Percentiles rank a stretch among this genome's conserved stretches.
Evolutionary conservation across 2,113 vertebrate species (phyloP).

Genomic region (chimpanzee (Pan troglodytes)): DNA sequence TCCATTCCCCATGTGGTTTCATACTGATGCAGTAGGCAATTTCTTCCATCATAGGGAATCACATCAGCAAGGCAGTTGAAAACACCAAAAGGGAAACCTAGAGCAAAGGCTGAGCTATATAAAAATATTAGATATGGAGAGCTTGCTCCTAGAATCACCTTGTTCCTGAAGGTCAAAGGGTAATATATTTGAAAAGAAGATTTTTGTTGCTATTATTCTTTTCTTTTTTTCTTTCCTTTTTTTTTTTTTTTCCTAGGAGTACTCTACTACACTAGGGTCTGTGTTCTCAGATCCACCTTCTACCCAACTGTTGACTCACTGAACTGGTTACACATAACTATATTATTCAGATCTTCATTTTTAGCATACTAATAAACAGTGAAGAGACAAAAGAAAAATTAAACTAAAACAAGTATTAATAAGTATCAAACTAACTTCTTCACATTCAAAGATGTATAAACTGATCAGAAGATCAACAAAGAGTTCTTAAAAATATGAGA

Average conservation of each 20-base stretch:
- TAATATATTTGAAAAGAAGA: background rate
- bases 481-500: background rate
- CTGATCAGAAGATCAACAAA: background rate
- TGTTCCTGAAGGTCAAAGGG: background rate
- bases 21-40: background rate
- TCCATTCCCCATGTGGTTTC: background rate
- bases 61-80: background rate
- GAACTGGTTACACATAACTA: background rate
- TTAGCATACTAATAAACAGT: background rate
- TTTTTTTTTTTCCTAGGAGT: background rate
- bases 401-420: background rate
- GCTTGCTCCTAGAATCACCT: background rate
- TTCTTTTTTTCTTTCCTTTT: no score
- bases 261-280: background rate
- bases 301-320: background rate
- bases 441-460: background rate
- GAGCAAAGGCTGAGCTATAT: background rate
- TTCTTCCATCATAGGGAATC: background rate
- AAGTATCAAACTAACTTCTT: background rate
- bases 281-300: background rate
- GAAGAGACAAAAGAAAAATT: background rate
- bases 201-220: background rate
- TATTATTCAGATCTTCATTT: background rate
- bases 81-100: accelerated
- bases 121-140: background rate